Conservation (phyloP, 2,888 invertebrate genomes). For the Ecliptopera silaceata region DNA sequence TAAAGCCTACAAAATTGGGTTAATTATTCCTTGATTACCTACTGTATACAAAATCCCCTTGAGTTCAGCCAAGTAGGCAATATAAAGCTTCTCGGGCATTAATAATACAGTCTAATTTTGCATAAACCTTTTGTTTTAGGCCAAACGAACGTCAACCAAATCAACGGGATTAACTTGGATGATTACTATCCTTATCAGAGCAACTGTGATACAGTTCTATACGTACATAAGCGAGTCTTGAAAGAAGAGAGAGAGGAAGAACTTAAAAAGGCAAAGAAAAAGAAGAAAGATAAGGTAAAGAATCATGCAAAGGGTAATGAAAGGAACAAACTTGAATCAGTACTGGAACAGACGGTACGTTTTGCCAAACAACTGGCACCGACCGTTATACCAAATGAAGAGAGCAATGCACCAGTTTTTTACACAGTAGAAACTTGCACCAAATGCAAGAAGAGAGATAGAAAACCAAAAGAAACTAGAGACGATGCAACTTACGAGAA, state of each 20-base stretch:
- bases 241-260: slow-evolving; percentile 32
- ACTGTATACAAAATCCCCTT: slow-evolving; percentile 18
- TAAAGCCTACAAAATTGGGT: slow-evolving; percentile 17
- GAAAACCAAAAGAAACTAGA: slow-evolving; percentile 24
- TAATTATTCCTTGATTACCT: slow-evolving; percentile 24
- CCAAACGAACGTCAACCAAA: slow-evolving; percentile 38
- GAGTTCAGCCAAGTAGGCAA: slow-evolving; percentile 14
- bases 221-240: slow-evolving; percentile 64
- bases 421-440: slow-evolving; percentile 64
- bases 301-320: slow-evolving; percentile 33
- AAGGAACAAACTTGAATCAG: slow-evolving; percentile 43
- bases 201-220: slow-evolving; percentile 62
- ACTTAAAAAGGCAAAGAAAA: slow-evolving; percentile 28
- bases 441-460: slow-evolving; percentile 49
- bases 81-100: slow-evolving; percentile 13
- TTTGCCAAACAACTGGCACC: slow-evolving; percentile 69
- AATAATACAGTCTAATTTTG: slow-evolving; percentile 20
- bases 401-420: slow-evolving; percentile 48
- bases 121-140: slow-evolving; percentile 20
- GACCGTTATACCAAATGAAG: slow-evolving; percentile 56
- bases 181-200: slow-evolving; percentile 61
- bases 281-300: slow-evolving; percentile 28
- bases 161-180: slow-evolving; percentile 58
- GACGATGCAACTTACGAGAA: slow-evolving; percentile 24
- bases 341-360: slow-evolving; percentile 64